A percentile compares a stretch with the other conserved stretches of the same genome.
phyloP scores from a whole-genome alignment of 2,888 invertebrate genomes.

The Gymnosoma rotundatum region DNA sequence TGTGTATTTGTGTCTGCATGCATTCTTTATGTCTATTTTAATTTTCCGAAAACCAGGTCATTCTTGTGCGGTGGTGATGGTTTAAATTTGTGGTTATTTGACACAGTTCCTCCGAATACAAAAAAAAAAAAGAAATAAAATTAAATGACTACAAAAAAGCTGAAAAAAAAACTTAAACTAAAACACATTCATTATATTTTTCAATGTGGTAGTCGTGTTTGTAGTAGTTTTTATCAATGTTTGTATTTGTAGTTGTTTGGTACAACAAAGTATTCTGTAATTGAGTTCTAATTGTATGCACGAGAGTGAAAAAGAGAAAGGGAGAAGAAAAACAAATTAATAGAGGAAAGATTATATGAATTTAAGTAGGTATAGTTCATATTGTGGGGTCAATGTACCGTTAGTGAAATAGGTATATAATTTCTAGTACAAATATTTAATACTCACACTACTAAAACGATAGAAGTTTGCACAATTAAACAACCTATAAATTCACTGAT shows the following conservation, averaged over 20 bases:
- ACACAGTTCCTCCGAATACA: constrained; percentile 59
- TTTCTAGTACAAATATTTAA: neutral
- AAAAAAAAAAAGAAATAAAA: constrained; percentile 20
- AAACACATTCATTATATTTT: constrained; percentile 31
- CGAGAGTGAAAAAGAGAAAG: neutral
- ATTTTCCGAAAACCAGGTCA: constrained; percentile 71
- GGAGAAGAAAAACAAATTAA: neutral
- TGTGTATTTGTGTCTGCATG: constrained; percentile 35
- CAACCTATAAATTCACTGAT: neutral
- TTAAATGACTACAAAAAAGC: neutral
- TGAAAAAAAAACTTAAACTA: constrained; percentile 32
- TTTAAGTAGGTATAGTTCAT: constrained; percentile 2
- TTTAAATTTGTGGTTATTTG: constrained; percentile 71
- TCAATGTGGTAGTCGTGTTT: constrained; percentile 3
- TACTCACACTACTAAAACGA: neutral
- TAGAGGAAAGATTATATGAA: constrained; percentile 40
- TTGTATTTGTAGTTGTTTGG: neutral
- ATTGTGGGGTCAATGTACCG: constrained; percentile 44
- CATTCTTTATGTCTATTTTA: constrained; percentile 64
- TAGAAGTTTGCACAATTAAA: neutral
- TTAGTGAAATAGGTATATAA: constrained; percentile 11
- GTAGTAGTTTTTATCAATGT: constrained; percentile 18
- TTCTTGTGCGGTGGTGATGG: constrained; percentile 66
- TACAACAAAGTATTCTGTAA: constrained; percentile 54
- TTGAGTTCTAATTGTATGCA: constrained; percentile 66